Percentiles rank a stretch among this genome's conserved stretches.
Conservation (phyloP, 1,140 invertebrate genomes). For the Sitophilus oryzae region DNA sequence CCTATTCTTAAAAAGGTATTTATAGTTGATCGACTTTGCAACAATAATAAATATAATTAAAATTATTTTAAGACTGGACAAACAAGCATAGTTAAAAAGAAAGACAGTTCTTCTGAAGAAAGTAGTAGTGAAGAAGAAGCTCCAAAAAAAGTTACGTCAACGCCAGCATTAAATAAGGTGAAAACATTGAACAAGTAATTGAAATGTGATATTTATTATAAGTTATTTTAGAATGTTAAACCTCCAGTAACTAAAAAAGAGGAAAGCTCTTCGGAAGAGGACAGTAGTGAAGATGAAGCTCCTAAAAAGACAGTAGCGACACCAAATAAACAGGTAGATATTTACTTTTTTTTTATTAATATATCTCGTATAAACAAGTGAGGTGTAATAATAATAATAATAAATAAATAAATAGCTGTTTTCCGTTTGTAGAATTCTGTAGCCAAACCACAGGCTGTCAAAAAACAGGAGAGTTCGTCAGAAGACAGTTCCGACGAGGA, state of each 20-base stretch:
- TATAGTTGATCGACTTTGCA: not conserved
- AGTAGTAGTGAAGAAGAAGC: slow-evolving; percentile 26
- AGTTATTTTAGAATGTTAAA: slow-evolving; percentile 1
- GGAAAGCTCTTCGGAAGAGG: slow-evolving; percentile 17
- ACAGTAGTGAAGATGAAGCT: slow-evolving; percentile 18
- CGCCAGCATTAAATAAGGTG: not conserved
- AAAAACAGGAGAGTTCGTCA: slow-evolving; percentile 41
- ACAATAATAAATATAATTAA: not conserved
- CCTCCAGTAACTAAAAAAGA: slow-evolving; percentile 8
- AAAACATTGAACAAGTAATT: too few species aligned
- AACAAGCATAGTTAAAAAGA: slow-evolving; percentile 21
- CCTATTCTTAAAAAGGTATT: not conserved
- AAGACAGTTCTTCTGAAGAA: slow-evolving; percentile 36
- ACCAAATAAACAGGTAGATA: not conserved
- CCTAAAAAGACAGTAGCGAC: slow-evolving; percentile 12
- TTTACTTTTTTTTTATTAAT: not conserved
- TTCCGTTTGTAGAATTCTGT: not conserved
- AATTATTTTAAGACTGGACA: not conserved
- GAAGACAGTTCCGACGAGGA: slow-evolving; percentile 29
- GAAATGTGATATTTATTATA: slow-evolving; percentile 19
- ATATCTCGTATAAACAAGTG: too few species aligned
- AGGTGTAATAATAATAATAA: too few species aligned
- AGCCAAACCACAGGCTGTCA: slow-evolving; percentile 8
- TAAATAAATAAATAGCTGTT: too few species aligned
- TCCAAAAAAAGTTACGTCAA: slow-evolving; percentile 14